Evolutionary conservation across 2,888 invertebrate genomes (phyloP).

Genomic region (Ophraella communa): DNA sequence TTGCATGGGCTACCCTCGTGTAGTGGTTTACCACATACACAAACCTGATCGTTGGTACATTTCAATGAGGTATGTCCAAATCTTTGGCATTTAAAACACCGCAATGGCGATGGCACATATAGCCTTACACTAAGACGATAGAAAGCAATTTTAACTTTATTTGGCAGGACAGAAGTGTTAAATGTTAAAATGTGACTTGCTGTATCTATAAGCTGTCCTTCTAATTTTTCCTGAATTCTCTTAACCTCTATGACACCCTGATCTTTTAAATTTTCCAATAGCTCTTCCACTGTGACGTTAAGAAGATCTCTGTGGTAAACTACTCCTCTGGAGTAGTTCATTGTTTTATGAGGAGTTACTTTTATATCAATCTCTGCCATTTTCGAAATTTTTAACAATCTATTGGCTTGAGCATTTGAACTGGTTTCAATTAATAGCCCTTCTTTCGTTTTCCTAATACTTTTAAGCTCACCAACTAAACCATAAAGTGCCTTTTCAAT

Average conservation of each 20-base stretch:
- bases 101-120: neutral
- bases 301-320: neutral
- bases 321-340: neutral
- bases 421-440: conserved; percentile 1
- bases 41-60: too few relatives aligned
- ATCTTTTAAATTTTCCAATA: neutral
- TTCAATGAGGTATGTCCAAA: too few relatives aligned
- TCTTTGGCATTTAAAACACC: neutral
- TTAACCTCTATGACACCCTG: neutral
- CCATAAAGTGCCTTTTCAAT: conserved; percentile 4
- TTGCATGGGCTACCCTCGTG: too few relatives aligned
- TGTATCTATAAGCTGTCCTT: neutral
- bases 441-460: neutral
- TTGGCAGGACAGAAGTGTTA: too few relatives aligned
- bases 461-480: neutral
- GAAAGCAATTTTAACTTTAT: too few relatives aligned
- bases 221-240: neutral
- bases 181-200: too few relatives aligned
- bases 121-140: neutral
- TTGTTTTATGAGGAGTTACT: neutral
- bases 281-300: conserved; percentile 7
- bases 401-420: neutral
- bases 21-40: neutral
- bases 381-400: neutral
- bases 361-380: neutral